Conservation (phyloP, 1,140 invertebrate species). For the Drosophila pseudoobscura region DNA sequence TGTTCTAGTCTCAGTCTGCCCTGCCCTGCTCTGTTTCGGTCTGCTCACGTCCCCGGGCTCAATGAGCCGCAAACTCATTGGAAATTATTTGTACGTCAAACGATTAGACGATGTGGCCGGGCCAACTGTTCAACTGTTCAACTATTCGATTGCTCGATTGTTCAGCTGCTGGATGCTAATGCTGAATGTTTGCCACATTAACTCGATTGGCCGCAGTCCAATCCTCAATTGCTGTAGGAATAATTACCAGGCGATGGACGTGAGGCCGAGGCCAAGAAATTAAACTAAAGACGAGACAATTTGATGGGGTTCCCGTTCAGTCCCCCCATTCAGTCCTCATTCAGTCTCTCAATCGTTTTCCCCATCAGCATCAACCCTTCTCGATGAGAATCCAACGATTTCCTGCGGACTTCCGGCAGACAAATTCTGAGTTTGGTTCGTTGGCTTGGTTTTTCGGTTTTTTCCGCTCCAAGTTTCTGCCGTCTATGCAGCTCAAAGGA, state of each 20-base stretch:
- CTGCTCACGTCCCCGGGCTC: constrained; percentile 59
- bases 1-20: neutral
- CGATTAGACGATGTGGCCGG: constrained; percentile 40
- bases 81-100: constrained; percentile 79
- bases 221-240: constrained; percentile 66
- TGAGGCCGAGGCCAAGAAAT: constrained; percentile 53
- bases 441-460: constrained; percentile 27
- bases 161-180: constrained; percentile 57
- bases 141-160: constrained; percentile 36
- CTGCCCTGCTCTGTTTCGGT: neutral
- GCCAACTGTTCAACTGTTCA: constrained; percentile 15
- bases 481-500: constrained; percentile 31
- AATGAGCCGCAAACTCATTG: constrained; percentile 80
- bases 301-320: constrained; percentile 19
- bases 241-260: constrained; percentile 68
- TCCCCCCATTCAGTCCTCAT: neutral
- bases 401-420: constrained; percentile 78
- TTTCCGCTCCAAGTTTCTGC: constrained; percentile 57
- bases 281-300: constrained; percentile 72
- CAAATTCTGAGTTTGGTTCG: constrained; percentile 74
- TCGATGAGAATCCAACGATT: constrained; percentile 69
- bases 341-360: constrained; percentile 4
- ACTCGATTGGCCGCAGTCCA: constrained; percentile 72
- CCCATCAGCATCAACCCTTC: constrained; percentile 55
- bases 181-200: constrained; percentile 76